A percentile compares a stretch with the other conserved stretches of the same genome.
phyloP scores from a whole-genome alignment of 2,888 invertebrate species.

The Stramonita haemastoma region DNA sequence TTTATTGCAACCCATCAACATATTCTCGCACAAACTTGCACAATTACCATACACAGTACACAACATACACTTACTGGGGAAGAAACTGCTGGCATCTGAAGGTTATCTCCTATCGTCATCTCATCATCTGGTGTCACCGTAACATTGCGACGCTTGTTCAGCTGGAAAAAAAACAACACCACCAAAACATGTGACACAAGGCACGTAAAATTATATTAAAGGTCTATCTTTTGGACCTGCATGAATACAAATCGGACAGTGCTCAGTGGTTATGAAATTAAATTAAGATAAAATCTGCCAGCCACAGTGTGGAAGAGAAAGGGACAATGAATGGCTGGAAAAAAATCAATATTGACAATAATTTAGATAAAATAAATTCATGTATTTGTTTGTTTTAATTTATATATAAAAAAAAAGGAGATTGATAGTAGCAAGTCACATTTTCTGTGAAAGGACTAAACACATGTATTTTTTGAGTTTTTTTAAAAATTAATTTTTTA shows the following conservation, averaged over 20 bases:
- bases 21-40: slow-evolving; percentile 15
- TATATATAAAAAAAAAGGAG: no score
- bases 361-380: no score
- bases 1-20: neutral
- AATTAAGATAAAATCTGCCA: neutral
- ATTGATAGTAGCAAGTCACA: no score
- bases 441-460: no score
- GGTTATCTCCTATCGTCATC: slow-evolving; percentile 65
- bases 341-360: neutral
- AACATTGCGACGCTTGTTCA: slow-evolving; percentile 94
- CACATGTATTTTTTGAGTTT: no score
- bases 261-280: neutral
- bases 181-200: neutral
- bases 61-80: slow-evolving; percentile 54
- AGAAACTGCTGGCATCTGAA: slow-evolving; percentile 75
- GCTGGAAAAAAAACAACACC: slow-evolving; percentile 68
- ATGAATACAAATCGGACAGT: neutral
- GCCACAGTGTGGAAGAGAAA: neutral
- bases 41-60: neutral
- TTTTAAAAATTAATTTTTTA: no score
- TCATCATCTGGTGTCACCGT: slow-evolving; percentile 77
- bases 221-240: no score
- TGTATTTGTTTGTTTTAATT: no score
- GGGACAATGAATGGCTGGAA: neutral
- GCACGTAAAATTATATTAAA: no score